Evolutionary conservation across 2,113 vertebrate genomes (phyloP), one percentile per base, ranked within the genome.

Genomic region (Cichladusa arquata): DNA sequence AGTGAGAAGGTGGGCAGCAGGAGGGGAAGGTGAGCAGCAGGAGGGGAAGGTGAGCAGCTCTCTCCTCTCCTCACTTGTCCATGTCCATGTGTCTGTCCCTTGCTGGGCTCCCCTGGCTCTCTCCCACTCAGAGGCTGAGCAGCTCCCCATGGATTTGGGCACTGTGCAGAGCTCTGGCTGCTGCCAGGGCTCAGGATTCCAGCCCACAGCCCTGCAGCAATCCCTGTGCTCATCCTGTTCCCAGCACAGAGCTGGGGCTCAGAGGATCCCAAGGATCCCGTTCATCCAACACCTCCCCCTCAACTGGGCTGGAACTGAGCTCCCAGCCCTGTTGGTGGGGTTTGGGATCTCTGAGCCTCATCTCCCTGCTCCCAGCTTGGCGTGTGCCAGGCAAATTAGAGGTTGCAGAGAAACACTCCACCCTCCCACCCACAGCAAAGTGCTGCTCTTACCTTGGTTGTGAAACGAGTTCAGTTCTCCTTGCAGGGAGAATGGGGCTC

Each of bases 1-100:
- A 98, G 99, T 4, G 98, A 98, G 47, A 47, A 45, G 98, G 99
- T 99, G 56, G 25, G 16, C 23, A 31, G 20, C 47, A 11, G 25
- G 33, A 2, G 3, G 62, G 5, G 19, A 50, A 53, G 36, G 60
- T 13, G 98, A 98, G n/a, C 54, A 70, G 40, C 44, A 11, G 25
- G 33, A 2, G 3, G 62, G 5, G 19, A 50, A 53, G 36, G 60
- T 13, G 98, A 98, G n/a, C 54, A 70, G 40, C 44, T 28, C 67
- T 4, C 16, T 31, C 28, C 51, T 53, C 16, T 31, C 28, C 51
- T 53, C 4, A 0, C 38, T 40, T 40, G 38, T 40, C 38, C 38
- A 40, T 40, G 8, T 26, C 67, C n/a, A 0, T 29, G 19, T 24
- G 14, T 18, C 38, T 51, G n/a, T 12, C 67, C 48, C n/a, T 36